Base-by-base conservation (phyloP, 2,113 vertebrate species). In the Oryzias melastigma region DNA sequence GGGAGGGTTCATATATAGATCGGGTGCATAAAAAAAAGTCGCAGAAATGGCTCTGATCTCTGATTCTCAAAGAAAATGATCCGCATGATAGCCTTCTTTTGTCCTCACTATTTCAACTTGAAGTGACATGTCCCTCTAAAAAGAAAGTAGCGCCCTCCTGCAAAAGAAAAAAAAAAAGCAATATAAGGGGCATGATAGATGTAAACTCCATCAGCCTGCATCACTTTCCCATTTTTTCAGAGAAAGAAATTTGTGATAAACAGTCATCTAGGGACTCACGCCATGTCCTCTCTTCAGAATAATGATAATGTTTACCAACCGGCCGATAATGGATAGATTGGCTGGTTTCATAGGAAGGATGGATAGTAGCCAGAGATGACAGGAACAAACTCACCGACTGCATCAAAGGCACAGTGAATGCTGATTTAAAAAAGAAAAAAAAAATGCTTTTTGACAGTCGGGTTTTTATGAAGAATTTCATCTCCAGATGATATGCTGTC, bases 261-360 rank as follows among this genome's bases (percentile, higher is more conserved):
- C 0, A 63, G 44, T 75, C 67, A 73, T 46, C 81, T 56, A 79
- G 72, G 62, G 56, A 66, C 41, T 7, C 46, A 61, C 41, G 35
- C 35, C 35, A 35, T 59, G 71, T 72, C 74, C 70, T 69, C 60
- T 62, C 81, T 81, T 78, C 63, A 78, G 58, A 53, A 35, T 35
- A 35, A 35, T 35, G 35, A 35, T 35, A 35, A 35, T 35, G 35
- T 35, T 35, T 35, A 35, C 35, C 35, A 35, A 35, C 8, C 35
- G 10, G 35, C 87, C 86, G 75, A 85, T 85, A 84, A 88, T 71
- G 83, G 86, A 85, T 76, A 68, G 64, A 81, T 82, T 66, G 80
- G 80, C 64, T 73, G 58, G 62, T 66, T 77, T 79, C 68, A 77
- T 29, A 68, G 29, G 70, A 67, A 57, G 42, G 8, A 55, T 80